Evolutionary conservation across 1,140 invertebrate species (phyloP), one percentile per base, ranked within the genome.

Genomic region (Bombus waltoni): DNA sequence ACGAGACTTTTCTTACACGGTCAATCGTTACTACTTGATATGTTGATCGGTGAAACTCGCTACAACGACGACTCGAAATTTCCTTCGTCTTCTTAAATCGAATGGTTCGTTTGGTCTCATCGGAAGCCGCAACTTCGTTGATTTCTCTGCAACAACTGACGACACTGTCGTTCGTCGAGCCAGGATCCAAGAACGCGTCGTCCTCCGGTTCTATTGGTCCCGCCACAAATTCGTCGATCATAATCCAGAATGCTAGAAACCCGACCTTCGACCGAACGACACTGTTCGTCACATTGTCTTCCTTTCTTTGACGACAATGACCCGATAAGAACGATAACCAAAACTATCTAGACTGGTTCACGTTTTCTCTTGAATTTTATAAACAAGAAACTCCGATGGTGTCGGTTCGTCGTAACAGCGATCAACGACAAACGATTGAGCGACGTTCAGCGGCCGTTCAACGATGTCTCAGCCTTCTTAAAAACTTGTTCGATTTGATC

Each of bases 151-250:
- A 18, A 73, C 44, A 40, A 47, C n/a, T 35, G 15, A 59, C 65
- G 59, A 9, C 25, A 47, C 66, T 47, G 75, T 13, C 11, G 74
- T 6, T 73, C 70, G 57, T n/a, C 44, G 68, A 44, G 9, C 53
- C 28, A 13, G 35, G 4, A 57, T 70, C 13, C 75, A 40, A 77
- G 28, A n/a, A 79, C 66, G 76, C 38, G 10, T 47, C 11, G 66
- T 62, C 28, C 44, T 68, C 40, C 44, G 70, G 78, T 38, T 81
- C 44, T 68, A n/a, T 90, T 75, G 86, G 77, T 90, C 84, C 84
- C 84, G 78, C 47, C 70, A 62, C 57, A 57, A 57, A 59, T 44
- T 74, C 79, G n/a, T 74, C 77, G 70, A 81, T 74, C 70, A 42
- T 81, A 66, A 73, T 79, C 72, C 71, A 28, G 6, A n/a, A 71